Evolutionary conservation across 2,888 invertebrate species (phyloP), one percentile per base, ranked within the genome.

Genomic region (Melolontha melolontha): DNA sequence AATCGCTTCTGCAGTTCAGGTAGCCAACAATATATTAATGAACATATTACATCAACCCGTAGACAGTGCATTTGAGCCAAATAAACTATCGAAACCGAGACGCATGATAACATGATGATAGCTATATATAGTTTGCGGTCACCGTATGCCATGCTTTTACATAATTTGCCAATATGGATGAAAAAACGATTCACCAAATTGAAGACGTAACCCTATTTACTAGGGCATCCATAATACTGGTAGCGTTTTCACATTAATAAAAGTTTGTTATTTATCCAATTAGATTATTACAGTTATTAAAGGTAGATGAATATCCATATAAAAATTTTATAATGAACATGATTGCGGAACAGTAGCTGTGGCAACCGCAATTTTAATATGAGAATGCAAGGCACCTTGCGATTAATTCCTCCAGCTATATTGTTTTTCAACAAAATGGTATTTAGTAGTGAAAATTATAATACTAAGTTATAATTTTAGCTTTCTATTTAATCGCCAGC

Each of bases 231-330:
- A 59, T 66, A 47, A 50, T 55, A 66, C 66, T 57, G 59, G 66
- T 66, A 59, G 66, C 66, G 40, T 47, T 27, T 54, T 54, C 44
- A 49, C 59, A 66, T 59, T 55, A 66, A 50, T 59, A 57, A 66
- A 66, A 59, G 16, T 66, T 59, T 49, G 66, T 59, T 66, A 59
- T 66, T 66, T 66, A 69, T 66, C 69, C 69, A 69, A 69, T 69
- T 69, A 69, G 62, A 69, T 64, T 65, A 69, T 69, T 69, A 69
- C 69, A 52, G 62, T 69, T 54, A 69, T 69, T 66, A 66, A 54
- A 51, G 39, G 47, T 29, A 51, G 52, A 52, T 62, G 62, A 62
- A 29, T 62, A 40, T 63, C 66, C 69, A 66, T 55, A 62, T 50
- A 66, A 69, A 69, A 66, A 66, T 63, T 69, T 69, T 66, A 64